Conservation (phyloP, 2,797 vertebrate genomes). For the Spinus pinus region DNA sequence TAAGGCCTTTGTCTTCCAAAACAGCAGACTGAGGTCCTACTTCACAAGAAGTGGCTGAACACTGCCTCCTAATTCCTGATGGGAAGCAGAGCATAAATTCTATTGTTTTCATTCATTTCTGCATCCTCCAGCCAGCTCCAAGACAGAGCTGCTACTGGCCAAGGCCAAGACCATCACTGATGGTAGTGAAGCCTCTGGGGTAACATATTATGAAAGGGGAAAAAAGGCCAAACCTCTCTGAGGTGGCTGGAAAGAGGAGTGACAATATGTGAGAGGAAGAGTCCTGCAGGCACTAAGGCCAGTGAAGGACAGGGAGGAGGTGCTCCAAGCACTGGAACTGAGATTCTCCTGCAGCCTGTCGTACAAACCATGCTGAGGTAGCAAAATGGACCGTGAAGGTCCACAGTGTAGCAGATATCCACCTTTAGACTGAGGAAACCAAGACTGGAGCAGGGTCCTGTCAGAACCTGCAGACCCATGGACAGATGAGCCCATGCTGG, state of each 20-base stretch:
- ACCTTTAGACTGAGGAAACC: neutral
- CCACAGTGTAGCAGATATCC: neutral
- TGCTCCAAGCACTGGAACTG: neutral
- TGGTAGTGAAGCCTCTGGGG: neutral
- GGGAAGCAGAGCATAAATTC: neutral
- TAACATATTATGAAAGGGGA: neutral
- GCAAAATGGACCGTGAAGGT: too few relatives aligned
- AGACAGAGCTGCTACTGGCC: neutral
- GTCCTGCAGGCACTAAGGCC: neutral
- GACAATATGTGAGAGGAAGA: neutral
- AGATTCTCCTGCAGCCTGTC: neutral
- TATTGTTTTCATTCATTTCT: neutral
- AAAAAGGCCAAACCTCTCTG: neutral
- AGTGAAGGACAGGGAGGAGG: neutral
- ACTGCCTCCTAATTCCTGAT: neutral
- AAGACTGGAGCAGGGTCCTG: neutral
- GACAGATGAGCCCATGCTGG: neutral
- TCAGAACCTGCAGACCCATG: neutral
- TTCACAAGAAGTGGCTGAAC: neutral
- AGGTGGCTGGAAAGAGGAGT: neutral
- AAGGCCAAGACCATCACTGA: neutral
- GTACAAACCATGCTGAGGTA: neutral
- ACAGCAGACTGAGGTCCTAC: neutral
- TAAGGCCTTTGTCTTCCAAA: neutral
- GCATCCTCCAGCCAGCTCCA: fast-evolving